Base-by-base conservation (phyloP, 2,888 invertebrate genomes). In the Drosophila peninsularis region DNA sequence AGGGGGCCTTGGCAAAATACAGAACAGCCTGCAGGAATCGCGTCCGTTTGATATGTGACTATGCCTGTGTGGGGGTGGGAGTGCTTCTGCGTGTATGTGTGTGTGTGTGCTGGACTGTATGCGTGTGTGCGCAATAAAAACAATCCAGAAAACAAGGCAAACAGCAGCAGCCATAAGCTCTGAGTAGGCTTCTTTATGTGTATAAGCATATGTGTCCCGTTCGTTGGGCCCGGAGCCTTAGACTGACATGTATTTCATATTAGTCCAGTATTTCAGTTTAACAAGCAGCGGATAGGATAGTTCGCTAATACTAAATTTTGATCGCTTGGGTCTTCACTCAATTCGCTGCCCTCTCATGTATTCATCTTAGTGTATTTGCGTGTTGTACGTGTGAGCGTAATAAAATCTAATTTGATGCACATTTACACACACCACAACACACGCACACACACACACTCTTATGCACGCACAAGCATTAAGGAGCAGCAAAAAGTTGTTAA, bases 331-430 rank as follows among this genome's bases (percentile, higher is more conserved):
- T 27, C 11, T 61, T 42, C 45, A 47, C 68, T 55, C 30, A 42
- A 68, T 50, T 49, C 57, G 32, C 44, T 65, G 10, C 34, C 6
- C 41, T 11, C 54, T 45, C 37, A 30, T 30, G 30, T 32, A 27
- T 36, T 32, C 44, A 36, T 21, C n/a, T 32, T 42, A 21, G 53
- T 34, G 53, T 49, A 54, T 52, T 27, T 66, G 66, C 70, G 58
- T 67, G 55, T 36, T 53, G 78, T 72, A 69, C 74, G 81, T 77
- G 72, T 45, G 65, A 72, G 64, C 70, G 79, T 56, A 79, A 83
- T 79, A 81, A 79, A 81, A 86, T 79, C 67, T 80, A 83, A 86
- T 83, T 81, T 83, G 67, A 81, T 75, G 70, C 70, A 75, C 58
- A 71, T 41, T 54, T 65, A 58, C 42, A 62, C 60, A 39, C 34